Conservation (phyloP, 2,113 vertebrate genomes). For the Chroicocephalus ridibundus region DNA sequence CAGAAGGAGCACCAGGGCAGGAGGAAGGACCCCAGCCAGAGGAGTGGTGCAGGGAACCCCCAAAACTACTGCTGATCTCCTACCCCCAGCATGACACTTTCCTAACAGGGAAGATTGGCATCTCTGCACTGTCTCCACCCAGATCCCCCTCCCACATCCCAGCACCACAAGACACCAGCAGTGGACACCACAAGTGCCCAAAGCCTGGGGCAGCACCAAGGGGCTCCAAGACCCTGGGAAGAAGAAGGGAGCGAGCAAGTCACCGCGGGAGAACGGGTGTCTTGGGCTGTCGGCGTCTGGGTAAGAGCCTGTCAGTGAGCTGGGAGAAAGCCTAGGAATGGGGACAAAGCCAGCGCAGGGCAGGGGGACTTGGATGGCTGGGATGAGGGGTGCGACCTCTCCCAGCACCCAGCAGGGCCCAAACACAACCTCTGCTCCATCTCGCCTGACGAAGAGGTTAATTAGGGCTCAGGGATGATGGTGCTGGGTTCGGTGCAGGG, state of each 20-base stretch:
- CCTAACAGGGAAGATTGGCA: background rate
- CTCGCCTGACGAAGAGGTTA: background rate
- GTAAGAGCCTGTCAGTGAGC: background rate
- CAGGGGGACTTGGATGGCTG: background rate
- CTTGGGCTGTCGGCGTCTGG: background rate
- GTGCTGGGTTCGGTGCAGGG: rapidly evolving
- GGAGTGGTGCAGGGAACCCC: background rate
- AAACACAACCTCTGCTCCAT: background rate
- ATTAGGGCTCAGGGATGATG: background rate
- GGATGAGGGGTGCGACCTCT: background rate
- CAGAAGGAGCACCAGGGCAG: constrained; percentile 69
- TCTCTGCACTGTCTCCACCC: background rate
- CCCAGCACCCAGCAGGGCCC: background rate
- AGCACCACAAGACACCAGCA: background rate
- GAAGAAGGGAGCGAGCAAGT: background rate
- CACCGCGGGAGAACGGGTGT: background rate
- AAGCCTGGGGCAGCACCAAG: background rate
- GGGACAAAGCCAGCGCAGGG: background rate
- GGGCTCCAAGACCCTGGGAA: background rate
- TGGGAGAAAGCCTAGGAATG: background rate
- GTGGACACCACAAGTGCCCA: too few species aligned
- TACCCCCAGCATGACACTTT: background rate
- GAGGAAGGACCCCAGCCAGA: background rate
- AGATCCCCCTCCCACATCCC: background rate
- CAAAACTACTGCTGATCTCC: background rate